These are phyloP conservation scores for Corythucha ciliata DNA, from an alignment of 2,888 invertebrate species.

Conservation along the genomic window DNA sequence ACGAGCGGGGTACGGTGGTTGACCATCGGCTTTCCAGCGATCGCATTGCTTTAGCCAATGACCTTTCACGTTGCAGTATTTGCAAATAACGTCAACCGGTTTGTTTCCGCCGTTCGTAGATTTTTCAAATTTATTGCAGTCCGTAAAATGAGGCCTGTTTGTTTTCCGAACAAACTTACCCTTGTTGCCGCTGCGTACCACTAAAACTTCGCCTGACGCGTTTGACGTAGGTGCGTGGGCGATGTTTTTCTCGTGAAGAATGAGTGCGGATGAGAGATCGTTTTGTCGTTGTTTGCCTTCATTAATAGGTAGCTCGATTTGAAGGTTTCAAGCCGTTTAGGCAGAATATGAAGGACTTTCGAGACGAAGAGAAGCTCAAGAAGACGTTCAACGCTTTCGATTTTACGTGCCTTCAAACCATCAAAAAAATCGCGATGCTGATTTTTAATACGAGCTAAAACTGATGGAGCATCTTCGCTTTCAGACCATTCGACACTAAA, in stretches of 20 bases:
- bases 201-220: slow-evolving; percentile 1
- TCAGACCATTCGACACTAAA: too few relatives aligned
- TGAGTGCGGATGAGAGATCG: slow-evolving; percentile 1
- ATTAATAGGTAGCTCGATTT: not conserved
- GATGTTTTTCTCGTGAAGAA: slow-evolving; percentile 1
- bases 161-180: too few relatives aligned
- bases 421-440: too few relatives aligned
- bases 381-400: not conserved
- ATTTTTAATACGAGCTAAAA: too few relatives aligned
- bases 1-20: slow-evolving; percentile 24
- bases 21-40: slow-evolving; percentile 23
- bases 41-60: slow-evolving; percentile 19
- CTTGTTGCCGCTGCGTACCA: not conserved
- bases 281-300: not conserved
- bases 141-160: too few relatives aligned
- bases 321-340: not conserved
- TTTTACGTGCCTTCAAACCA: not conserved
- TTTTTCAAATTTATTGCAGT: slow-evolving; percentile 4
- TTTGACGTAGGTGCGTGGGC: not conserved
- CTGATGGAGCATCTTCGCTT: too few relatives aligned
- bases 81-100: slow-evolving; percentile 13
- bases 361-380: not conserved
- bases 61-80: slow-evolving; percentile 21
- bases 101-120: slow-evolving; percentile 2
- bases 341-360: too few relatives aligned